Percentiles rank a stretch among this genome's conserved stretches.
These are phyloP conservation scores for Cirrhinus mrigala DNA, from an alignment of 2,797 vertebrate genomes.

Conservation along the genomic window DNA sequence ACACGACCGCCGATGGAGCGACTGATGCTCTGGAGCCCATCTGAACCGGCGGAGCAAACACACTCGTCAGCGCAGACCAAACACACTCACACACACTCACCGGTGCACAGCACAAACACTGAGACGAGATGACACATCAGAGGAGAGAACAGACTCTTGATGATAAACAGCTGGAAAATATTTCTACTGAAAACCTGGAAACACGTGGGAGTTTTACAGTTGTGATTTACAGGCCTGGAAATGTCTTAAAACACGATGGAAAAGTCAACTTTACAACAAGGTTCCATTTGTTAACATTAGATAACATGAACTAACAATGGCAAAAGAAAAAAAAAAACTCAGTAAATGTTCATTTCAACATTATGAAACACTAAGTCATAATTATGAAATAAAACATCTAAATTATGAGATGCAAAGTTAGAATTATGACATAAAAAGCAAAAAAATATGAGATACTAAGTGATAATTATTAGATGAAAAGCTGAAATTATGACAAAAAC, in stretches of 20 bases:
- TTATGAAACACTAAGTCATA: not conserved
- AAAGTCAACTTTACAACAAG: not conserved
- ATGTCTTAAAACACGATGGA: not conserved
- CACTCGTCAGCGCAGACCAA: conserved; percentile 19
- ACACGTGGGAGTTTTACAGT: not conserved
- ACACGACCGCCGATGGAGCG: conserved; percentile 85
- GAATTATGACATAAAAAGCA: not conserved
- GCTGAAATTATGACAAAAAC: too few species aligned
- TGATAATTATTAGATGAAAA: too few species aligned
- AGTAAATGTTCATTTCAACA: not conserved
- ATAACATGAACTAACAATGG: not conserved
- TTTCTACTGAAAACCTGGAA: not conserved
- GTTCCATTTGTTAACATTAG: not conserved
- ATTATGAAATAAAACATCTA: not conserved
- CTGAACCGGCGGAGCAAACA: conserved; percentile 44
- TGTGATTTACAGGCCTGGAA: not conserved
- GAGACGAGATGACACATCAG: conserved; percentile 14
- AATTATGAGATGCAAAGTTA: too few species aligned
- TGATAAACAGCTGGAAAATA: not conserved
- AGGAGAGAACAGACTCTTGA: conserved; percentile 7
- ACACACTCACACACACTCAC: conserved; percentile 52
- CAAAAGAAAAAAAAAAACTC: not conserved
- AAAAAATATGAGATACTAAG: too few species aligned
- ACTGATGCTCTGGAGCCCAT: conserved; percentile 70
- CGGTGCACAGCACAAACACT: not conserved